These are phyloP conservation scores for Brienomyrus brachyistius DNA, from an alignment of 2,113 vertebrate genomes.

Conservation along the genomic window DNA sequence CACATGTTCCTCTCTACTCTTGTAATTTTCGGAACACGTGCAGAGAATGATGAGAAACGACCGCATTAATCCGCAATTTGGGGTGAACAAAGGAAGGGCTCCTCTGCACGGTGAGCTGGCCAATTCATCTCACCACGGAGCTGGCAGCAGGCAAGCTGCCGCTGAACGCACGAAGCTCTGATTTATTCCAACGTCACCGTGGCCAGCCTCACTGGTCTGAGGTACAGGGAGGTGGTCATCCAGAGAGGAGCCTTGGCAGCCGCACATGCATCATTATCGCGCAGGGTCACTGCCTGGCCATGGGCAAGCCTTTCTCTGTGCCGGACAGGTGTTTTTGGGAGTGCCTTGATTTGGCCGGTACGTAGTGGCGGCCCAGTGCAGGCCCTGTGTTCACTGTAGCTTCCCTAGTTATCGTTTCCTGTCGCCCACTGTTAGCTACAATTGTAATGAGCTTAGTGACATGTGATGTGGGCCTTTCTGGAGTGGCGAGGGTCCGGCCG, in stretches of 20 bases:
- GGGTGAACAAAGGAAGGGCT: constrained; percentile 33
- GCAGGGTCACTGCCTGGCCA: neutral
- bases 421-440: neutral
- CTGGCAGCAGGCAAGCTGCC: constrained; percentile 39
- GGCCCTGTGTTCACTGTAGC: neutral
- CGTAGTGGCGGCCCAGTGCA: neutral
- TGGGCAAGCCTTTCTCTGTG: neutral
- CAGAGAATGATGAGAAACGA: constrained; percentile 37
- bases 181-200: constrained; percentile 28
- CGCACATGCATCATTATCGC: neutral
- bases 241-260: neutral
- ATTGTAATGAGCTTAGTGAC: neutral
- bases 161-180: constrained; percentile 39
- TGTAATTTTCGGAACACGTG: constrained; percentile 25
- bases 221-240: constrained; percentile 15
- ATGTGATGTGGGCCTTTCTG: neutral
- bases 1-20: constrained; percentile 26
- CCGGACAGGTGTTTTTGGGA: neutral
- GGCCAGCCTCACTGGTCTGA: constrained; percentile 12
- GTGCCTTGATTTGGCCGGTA: neutral
- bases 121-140: constrained; percentile 39
- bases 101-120: constrained; percentile 21
- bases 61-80: constrained; percentile 38
- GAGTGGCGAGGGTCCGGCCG: neutral
- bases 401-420: neutral